Evolutionary conservation across 2,888 invertebrate genomes (phyloP), one percentile per base, ranked within the genome.

Genomic region (Scrobipalpa atriplicella): DNA sequence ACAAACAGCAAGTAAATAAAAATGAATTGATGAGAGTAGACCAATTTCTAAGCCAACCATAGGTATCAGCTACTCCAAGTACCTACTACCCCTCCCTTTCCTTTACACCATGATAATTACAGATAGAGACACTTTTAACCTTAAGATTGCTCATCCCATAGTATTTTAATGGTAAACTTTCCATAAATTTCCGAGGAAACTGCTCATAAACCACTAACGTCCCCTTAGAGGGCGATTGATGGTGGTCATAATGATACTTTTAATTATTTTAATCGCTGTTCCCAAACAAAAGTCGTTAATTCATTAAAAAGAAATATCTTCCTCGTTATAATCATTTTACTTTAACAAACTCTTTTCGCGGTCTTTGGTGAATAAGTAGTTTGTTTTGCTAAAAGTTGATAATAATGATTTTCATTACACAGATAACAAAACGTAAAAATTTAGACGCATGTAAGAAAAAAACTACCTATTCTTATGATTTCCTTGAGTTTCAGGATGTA

Each of bases 181-280:
- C 80, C 84, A 82, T 89, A 89, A 88, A 86, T 85, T 78, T 81
- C 80, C 71, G 74, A 73, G 75, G 79, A 83, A 41, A 81, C 76
- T 79, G 78, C 78, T 86, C 80, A 82, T 87, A 87, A 89, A 90
- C 86, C 84, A 83, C 83, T 85, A 90, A 92, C 83, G 89, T 85
- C 85, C 83, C 92, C 92, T 80, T 78, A 69, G 92, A 92, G 92
- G 85, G 81, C 80, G 83, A 89, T 89, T 88, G 89, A 91, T 90
- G 89, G 86, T 83, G 82, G 82, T 88, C 86, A 85, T 92, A 92
- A 92, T 92, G 90, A 85, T 82, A 90, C 89, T 92, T 92, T 92
- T 92, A 91, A 92, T 92, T 91, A 90, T 90, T 91, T 88, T 89
- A 91, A 92, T 91, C 79, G 81, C 75, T 82, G 79, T 92, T 92